These are phyloP conservation scores for Centropus bengalensis DNA, from an alignment of 2,113 vertebrate genomes.

Conservation along the genomic window DNA sequence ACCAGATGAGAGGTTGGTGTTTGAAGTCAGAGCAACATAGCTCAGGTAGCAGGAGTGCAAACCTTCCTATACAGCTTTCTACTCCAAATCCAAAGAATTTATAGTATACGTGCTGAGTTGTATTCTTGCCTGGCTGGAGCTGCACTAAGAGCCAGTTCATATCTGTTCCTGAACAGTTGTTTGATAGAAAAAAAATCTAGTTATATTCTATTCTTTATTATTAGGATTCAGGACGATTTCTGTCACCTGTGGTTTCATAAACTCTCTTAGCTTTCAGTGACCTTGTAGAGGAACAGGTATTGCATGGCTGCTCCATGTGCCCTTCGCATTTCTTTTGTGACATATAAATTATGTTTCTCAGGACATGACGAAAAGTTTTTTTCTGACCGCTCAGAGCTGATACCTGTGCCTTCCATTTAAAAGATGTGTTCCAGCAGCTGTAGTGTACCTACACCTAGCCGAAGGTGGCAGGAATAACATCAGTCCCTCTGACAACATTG, in stretches of 20 bases:
- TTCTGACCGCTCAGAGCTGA: neutral
- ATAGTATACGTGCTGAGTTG: rapidly evolving
- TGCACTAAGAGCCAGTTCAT: neutral
- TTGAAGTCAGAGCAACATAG: neutral
- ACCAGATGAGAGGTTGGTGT: neutral
- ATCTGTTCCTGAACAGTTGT: neutral
- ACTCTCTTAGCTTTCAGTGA: neutral
- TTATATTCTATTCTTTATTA: neutral
- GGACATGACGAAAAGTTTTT: neutral
- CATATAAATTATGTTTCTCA: neutral
- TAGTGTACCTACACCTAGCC: neutral
- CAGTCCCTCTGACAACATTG: neutral
- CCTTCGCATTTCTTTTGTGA: neutral
- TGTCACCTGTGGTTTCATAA: neutral
- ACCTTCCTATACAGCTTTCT: neutral
- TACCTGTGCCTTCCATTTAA: neutral
- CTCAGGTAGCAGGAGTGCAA: neutral
- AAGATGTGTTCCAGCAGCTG: neutral
- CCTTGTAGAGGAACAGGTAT: neutral
- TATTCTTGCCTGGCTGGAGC: rapidly evolving
- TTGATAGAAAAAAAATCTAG: neutral
- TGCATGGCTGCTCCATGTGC: rapidly evolving
- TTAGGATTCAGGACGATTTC: neutral
- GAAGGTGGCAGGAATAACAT: neutral
- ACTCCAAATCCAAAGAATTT: neutral